Evolutionary conservation across 2,888 invertebrate genomes (phyloP), one percentile per base, ranked within the genome.

Genomic region (Catonia carolina): DNA sequence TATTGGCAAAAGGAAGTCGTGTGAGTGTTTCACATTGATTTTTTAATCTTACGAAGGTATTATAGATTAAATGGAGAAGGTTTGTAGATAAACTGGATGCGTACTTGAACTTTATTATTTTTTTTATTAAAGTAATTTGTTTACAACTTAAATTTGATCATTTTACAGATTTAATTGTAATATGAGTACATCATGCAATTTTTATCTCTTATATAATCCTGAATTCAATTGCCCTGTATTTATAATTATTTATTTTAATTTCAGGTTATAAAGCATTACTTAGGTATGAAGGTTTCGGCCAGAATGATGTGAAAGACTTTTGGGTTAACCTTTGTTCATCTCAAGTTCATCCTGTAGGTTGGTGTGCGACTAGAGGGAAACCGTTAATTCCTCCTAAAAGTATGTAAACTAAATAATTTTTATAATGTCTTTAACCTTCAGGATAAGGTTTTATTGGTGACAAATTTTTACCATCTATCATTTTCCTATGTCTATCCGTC

Each of bases 311-410:
- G 22, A 88, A 90, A 72, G 97, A 98, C 73, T 97, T 98, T 72
- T 98, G 97, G 97, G 87, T 96, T 4, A 95, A 95, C 67, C 76
- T 98, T 50, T 94, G 95, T 73, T 89, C 91, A 59, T 86, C 90
- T 17, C 87, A 90, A 69, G 90, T 98, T n/a, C 94, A 96, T 74
- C 92, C 94, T 14, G 95, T 98, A 3, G 97, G 97, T 5, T 98
- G 97, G 96, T 96, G 96, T 75, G 96, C 96, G 2, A 90, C 92
- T 0, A 82, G 94, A 60, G 94, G 94, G 27, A 94, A 95, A 71
- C 95, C 95, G 1, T 77, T 97, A 7, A 95, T 96, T 71, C 96
- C 97, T 15, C 97, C 97, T 10, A 84, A 85, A 71, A 87, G 82
- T 82, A 72, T 74, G 75, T 72, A 50, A 47, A 31, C n/a, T 18